Conservation (phyloP, 2,888 invertebrate species). For the Geotrupes spiniger region DNA sequence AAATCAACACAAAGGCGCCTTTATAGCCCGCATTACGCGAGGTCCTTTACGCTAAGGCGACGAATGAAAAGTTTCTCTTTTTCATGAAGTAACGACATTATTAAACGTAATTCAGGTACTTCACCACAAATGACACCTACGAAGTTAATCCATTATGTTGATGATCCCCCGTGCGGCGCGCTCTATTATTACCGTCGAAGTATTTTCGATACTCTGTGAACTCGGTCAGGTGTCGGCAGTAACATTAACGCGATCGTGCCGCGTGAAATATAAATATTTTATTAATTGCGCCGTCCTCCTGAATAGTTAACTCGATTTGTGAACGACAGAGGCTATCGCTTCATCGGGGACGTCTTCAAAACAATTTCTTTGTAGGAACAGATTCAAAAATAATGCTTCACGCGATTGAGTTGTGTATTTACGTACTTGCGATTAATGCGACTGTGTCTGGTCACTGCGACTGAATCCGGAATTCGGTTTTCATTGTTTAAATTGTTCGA, state of each 20-base stretch:
- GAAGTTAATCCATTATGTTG: constrained; percentile 23
- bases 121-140: constrained; percentile 9
- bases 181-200: constrained; percentile 29
- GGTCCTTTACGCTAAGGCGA: too few species aligned
- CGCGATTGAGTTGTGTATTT: too few species aligned
- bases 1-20: background rate
- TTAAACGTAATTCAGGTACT: constrained; percentile 13
- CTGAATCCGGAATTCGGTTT: too few species aligned
- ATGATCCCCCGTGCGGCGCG: constrained; percentile 25
- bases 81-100: constrained; percentile 13
- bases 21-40: too few species aligned
- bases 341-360: constrained; percentile 3
- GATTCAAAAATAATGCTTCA: too few species aligned
- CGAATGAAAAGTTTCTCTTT: constrained; percentile 1
- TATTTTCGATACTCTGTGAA: constrained; percentile 33
- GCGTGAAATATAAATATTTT: constrained; percentile 26
- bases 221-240: constrained; percentile 29
- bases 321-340: background rate
- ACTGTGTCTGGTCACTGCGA: too few species aligned
- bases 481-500: too few species aligned
- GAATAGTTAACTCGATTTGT: background rate
- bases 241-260: constrained; percentile 23
- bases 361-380: too few species aligned
- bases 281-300: constrained; percentile 16
- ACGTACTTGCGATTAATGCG: too few species aligned